Conservation (phyloP, 2,888 invertebrate genomes). For the Flexamia atlantica region DNA sequence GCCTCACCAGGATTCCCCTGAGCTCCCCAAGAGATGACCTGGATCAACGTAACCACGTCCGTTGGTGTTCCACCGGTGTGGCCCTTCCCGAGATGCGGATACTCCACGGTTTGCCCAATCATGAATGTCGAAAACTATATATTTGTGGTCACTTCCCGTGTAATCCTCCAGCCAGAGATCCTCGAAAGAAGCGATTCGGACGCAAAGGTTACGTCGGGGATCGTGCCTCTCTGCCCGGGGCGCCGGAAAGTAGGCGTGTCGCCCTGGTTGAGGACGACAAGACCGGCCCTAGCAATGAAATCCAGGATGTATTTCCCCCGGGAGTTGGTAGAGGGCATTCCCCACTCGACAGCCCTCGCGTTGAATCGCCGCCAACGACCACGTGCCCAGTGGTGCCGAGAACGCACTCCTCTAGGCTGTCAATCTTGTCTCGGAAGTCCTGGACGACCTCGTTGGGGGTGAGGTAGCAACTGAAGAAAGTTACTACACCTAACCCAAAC, state of each 20-base stretch:
- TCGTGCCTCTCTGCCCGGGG: too few relatives aligned
- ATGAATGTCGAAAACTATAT: conserved; percentile 60
- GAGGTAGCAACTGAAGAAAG: conserved; percentile 61
- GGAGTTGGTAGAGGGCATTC: conserved; percentile 67
- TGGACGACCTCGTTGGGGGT: conserved; percentile 62
- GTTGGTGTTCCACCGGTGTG: background rate
- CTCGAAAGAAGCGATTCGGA: too few relatives aligned
- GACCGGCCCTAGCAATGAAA: conserved; percentile 67
- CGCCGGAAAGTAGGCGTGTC: conserved; percentile 19
- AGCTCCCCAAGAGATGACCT: background rate
- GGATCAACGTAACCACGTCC: background rate
- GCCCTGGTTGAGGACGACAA: conserved; percentile 64
- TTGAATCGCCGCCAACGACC: conserved; percentile 64
- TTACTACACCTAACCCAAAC: conserved; percentile 61
- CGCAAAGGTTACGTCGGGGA: too few relatives aligned
- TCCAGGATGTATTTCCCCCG: conserved; percentile 68
- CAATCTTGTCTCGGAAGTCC: conserved; percentile 39
- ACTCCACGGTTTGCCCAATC: background rate
- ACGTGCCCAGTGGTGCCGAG: background rate
- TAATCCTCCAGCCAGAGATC: conserved; percentile 22
- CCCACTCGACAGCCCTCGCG: conserved; percentile 68
- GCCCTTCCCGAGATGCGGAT: background rate
- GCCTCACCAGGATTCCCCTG: background rate
- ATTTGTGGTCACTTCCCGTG: conserved; percentile 68
- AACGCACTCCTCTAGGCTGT: background rate